Evolutionary conservation across 1,140 invertebrate genomes (phyloP).

Genomic region (Andricus grossulariae): DNA sequence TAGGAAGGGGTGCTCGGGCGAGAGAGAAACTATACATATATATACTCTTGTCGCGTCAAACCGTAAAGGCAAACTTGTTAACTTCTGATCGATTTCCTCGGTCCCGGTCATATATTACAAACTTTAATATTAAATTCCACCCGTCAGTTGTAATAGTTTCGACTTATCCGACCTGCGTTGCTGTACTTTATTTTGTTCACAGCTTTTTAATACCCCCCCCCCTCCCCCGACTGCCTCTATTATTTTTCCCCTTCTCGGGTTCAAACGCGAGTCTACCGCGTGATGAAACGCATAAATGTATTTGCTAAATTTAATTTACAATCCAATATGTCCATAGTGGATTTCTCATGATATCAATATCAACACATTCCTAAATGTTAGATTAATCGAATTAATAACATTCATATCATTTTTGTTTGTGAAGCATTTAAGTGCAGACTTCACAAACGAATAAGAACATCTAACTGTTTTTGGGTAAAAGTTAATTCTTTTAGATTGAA

Average conservation of each 20-base stretch:
- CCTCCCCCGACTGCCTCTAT: neutral
- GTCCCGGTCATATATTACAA: constrained; percentile 62
- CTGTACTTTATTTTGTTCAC: constrained; percentile 37
- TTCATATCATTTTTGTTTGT: too few species aligned
- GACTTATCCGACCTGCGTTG: constrained; percentile 47
- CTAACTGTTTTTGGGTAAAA: too few species aligned
- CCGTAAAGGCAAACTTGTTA: constrained; percentile 69
- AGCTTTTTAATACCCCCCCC: neutral
- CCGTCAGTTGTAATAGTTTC: constrained; percentile 60
- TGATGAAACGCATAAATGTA: neutral
- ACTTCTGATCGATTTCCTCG: constrained; percentile 67
- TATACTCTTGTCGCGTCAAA: constrained; percentile 61
- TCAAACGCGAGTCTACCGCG: neutral
- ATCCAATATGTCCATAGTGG: too few species aligned
- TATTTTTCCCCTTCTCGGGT: neutral
- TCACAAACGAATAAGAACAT: too few species aligned
- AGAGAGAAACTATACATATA: constrained; percentile 2
- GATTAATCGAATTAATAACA: too few species aligned
- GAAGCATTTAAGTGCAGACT: too few species aligned
- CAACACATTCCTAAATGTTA: too few species aligned
- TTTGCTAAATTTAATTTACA: too few species aligned
- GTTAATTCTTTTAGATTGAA: too few species aligned
- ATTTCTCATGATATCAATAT: too few species aligned
- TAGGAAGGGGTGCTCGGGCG: neutral
- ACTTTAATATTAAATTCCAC: constrained; percentile 66